phyloP scores from a whole-genome alignment of 1,140 invertebrate species.

The Yoshiicerus persimilis region DNA sequence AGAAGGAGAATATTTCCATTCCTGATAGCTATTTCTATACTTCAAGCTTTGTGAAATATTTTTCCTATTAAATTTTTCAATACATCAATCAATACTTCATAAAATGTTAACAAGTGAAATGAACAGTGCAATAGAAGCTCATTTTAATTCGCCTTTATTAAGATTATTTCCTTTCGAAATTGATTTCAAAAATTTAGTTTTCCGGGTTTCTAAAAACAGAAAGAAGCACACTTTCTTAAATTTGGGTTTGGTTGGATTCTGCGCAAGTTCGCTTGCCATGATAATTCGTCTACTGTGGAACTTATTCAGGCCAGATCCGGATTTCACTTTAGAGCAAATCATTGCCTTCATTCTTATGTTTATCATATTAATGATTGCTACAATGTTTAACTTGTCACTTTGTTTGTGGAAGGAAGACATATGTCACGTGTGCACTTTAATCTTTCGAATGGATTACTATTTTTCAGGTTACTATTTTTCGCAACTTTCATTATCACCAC shows the following conservation, averaged over 20 bases:
- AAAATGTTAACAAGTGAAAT: not conserved
- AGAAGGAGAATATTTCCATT: too few species aligned
- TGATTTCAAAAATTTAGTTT: not conserved
- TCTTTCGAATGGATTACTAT: not conserved
- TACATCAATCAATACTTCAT: too few species aligned
- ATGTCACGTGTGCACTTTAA: not conserved
- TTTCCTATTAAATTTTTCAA: too few species aligned
- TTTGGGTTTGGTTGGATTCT: not conserved
- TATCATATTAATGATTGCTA: not conserved
- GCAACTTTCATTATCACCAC: too few species aligned
- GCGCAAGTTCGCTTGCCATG: not conserved
- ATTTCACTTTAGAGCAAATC: not conserved
- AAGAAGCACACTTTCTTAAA: not conserved
- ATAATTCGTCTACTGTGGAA: not conserved
- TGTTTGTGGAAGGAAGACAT: not conserved
- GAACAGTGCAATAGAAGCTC: not conserved
- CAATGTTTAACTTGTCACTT: not conserved
- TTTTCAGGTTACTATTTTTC: not conserved
- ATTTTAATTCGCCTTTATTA: not conserved
- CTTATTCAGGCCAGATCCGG: not conserved
- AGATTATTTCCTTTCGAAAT: not conserved
- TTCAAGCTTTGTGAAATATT: too few species aligned
- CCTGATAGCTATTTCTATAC: too few species aligned
- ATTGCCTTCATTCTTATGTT: not conserved
- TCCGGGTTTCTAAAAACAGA: not conserved